Evolutionary conservation across 2,113 vertebrate genomes (phyloP), one percentile per base, ranked within the genome.

Genomic region (Canis aureus): DNA sequence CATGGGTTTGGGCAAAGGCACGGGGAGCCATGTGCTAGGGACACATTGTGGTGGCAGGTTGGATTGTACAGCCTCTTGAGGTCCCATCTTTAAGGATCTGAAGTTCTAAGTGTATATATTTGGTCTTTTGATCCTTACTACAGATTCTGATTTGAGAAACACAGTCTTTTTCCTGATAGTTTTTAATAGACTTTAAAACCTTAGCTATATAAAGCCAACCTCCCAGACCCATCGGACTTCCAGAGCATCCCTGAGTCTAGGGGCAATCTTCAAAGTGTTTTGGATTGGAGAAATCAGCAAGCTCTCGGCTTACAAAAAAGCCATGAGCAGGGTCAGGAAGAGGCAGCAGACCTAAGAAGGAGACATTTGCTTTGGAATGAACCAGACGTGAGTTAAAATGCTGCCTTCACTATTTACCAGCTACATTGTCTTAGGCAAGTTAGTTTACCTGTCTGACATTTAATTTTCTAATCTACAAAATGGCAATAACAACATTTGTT

Each of bases 181-280:
- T 74, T 93, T 78, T 88, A 91, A 62, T 59, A 92, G 49, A 79
- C 67, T 71, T 89, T 35, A 35, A 71, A 80, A 73, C 49, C 73
- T 78, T 43, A 71, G 43, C 67, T 82, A 0, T 71, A 17, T 49
- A 82, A 92, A 57, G 12, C 74, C 59, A 88, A 1, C 20, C 19
- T 94, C 20, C 20, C 25, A 43, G 66, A 35, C 20, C 25, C 64
- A 19, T 60, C 13, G 17, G 22, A n/a, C 78, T 60, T 89, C 19
- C 2, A 35, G 60, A 71, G 78, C 51, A 57, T 16, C 81, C 79
- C 23, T 83, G n/a, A 73, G 27, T 57, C 27, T 49, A 60, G 23
- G 11, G 29, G 23, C 51, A 32, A 22, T 22, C 32, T 29, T 66
- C 73, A 55, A 9, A 62, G 17, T 51, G 20, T n/a, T 82, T 79